Percentiles rank a stretch among this genome's conserved stretches.
Evolutionary conservation across 2,888 invertebrate genomes (phyloP).

Genomic region (Eupithecia inturbata): DNA sequence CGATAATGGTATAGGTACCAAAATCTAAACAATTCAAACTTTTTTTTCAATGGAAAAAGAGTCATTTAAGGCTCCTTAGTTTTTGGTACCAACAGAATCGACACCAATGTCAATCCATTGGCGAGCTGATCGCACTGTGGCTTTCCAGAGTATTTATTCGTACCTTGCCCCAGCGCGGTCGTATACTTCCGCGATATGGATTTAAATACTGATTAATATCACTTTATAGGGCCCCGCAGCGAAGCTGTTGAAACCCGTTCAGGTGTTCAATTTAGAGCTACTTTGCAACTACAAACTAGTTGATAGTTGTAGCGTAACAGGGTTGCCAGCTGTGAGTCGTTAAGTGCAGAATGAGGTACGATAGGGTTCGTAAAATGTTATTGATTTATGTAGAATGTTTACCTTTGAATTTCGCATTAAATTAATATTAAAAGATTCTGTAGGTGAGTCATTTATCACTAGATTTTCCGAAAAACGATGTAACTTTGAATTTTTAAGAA

Average conservation of each 20-base stretch:
- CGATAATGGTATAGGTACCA: neutral
- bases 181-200: slow-evolving; percentile 65
- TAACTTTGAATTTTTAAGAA: no score
- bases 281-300: slow-evolving; percentile 76
- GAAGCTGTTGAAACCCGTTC: slow-evolving; percentile 59
- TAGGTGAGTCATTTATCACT: neutral
- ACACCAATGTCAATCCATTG: neutral
- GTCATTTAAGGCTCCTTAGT: neutral
- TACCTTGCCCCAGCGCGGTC: slow-evolving; percentile 64
- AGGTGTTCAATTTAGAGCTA: slow-evolving; percentile 72
- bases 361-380: slow-evolving; percentile 51
- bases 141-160: neutral
- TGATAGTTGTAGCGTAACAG: slow-evolving; percentile 58
- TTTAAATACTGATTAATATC: slow-evolving; percentile 82
- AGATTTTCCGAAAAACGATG: no score
- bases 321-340: slow-evolving; percentile 60
- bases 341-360: slow-evolving; percentile 55
- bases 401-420: neutral
- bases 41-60: neutral
- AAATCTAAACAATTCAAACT: neutral
- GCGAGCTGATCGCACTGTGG: neutral
- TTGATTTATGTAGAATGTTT: slow-evolving; percentile 39
- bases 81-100: slow-evolving; percentile 56
- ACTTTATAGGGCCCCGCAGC: slow-evolving; percentile 62
- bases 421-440: neutral